Evolutionary conservation across 1,140 invertebrate genomes (phyloP).

Genomic region (Proctacanthus coquilletti): DNA sequence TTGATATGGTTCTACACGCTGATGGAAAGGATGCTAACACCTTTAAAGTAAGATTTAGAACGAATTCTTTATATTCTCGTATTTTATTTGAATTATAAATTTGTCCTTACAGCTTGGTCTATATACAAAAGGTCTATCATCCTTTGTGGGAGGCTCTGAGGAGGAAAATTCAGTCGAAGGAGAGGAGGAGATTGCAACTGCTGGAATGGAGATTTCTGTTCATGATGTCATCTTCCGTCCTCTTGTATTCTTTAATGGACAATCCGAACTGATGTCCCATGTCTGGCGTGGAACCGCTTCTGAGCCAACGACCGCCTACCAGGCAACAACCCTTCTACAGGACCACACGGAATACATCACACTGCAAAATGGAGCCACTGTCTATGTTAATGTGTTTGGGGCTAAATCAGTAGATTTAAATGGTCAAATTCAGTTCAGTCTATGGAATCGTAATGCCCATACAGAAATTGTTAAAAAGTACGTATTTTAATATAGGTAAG

Average conservation of each 20-base stretch:
- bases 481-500: constrained; percentile 19
- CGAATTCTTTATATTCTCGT: background rate
- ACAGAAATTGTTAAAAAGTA: constrained; percentile 63
- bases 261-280: constrained; percentile 75
- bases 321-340: constrained; percentile 55
- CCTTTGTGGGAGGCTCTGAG: constrained; percentile 39
- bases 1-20: constrained; percentile 50
- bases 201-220: constrained; percentile 70
- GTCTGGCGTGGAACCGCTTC: constrained; percentile 75
- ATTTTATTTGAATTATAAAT: constrained; percentile 1
- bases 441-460: constrained; percentile 78
- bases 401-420: constrained; percentile 68
- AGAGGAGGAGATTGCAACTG: constrained; percentile 44
- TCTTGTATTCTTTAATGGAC: constrained; percentile 70
- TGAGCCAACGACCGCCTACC: constrained; percentile 66
- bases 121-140: constrained; percentile 61
- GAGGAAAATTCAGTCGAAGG: constrained; percentile 38
- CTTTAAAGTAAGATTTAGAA: constrained; percentile 31
- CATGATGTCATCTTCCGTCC: constrained; percentile 64
- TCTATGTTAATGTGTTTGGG: constrained; percentile 51
- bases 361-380: constrained; percentile 56
- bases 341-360: constrained; percentile 54
- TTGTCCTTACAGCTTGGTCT: constrained; percentile 44
- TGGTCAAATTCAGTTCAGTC: constrained; percentile 66
- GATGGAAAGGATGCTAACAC: constrained; percentile 33